Evolutionary conservation across 2,113 vertebrate species (phyloP).

Genomic region (Bambusicola thoracicus): DNA sequence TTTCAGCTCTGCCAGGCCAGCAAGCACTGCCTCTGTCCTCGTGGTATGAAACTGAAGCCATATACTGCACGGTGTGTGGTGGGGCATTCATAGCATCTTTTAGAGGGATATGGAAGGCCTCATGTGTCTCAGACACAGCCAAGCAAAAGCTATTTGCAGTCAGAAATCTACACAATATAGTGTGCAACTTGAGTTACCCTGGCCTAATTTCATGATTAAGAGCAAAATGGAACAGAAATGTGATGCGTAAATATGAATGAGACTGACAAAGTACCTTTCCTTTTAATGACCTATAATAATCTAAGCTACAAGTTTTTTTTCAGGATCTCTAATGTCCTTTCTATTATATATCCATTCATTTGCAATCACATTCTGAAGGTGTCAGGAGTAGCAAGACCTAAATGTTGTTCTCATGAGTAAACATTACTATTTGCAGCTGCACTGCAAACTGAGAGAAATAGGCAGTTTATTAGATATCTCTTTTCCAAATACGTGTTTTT

Average conservation of each 20-base stretch:
- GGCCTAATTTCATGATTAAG: neutral
- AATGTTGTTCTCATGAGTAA: neutral
- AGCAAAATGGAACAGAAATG: neutral
- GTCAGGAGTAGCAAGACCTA: neutral
- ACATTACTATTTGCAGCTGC: neutral
- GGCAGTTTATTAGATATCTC: neutral
- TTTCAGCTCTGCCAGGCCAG: neutral
- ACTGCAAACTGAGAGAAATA: neutral
- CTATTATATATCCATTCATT: neutral
- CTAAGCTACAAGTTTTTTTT: neutral
- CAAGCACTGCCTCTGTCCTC: neutral
- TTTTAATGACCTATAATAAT: neutral
- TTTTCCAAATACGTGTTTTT: slow-evolving; percentile 22
- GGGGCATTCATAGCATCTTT: neutral
- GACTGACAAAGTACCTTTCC: neutral
- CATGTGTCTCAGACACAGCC: accelerated
- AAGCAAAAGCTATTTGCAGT: neutral
- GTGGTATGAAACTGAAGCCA: neutral
- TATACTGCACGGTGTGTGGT: neutral
- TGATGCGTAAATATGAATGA: neutral
- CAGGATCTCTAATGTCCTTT: neutral
- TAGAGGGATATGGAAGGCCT: neutral
- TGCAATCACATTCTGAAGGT: neutral
- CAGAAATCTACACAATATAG: neutral
- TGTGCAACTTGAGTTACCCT: neutral